phyloP scores from a whole-genome alignment of 2,888 invertebrate species.

The Drosophila anomalata region DNA sequence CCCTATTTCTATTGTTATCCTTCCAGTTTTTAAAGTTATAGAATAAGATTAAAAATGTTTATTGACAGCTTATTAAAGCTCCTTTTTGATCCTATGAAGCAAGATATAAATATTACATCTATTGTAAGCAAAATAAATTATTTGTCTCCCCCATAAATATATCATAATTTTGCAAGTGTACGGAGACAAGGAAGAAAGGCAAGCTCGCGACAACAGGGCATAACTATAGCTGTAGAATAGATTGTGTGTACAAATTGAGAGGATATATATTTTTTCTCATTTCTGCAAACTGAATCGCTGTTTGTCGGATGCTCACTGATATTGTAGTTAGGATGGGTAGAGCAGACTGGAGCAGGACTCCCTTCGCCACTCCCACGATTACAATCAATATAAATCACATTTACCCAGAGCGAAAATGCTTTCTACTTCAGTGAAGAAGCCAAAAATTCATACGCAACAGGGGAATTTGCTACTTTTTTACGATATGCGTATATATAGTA shows the following conservation, averaged over 20 bases:
- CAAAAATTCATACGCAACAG: conserved; percentile 81
- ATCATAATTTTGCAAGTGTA: conserved; percentile 5
- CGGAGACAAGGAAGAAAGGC: neutral
- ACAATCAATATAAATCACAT: conserved; percentile 82
- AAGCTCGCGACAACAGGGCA: conserved; percentile 24
- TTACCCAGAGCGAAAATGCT: conserved; percentile 80
- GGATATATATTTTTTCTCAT: conserved; percentile 45
- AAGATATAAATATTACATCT: too few relatives aligned
- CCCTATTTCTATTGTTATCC: too few relatives aligned
- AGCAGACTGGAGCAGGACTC: conserved; percentile 7
- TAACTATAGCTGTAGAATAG: conserved; percentile 43
- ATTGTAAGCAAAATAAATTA: too few relatives aligned
- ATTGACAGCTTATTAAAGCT: too few relatives aligned
- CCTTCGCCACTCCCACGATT: conserved; percentile 72
- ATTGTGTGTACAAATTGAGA: conserved; percentile 46
- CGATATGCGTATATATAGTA: conserved; percentile 35
- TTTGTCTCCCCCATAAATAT: neutral
- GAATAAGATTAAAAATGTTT: too few relatives aligned
- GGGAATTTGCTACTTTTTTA: conserved; percentile 68
- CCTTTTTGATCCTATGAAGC: too few relatives aligned
- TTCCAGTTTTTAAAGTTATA: too few relatives aligned
- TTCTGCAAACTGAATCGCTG: conserved; percentile 52
- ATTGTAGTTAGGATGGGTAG: conserved; percentile 56
- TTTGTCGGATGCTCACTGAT: conserved; percentile 60
- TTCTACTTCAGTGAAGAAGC: conserved; percentile 75